Conservation (phyloP, 2,888 invertebrate genomes). For the Arctia plantaginis region DNA sequence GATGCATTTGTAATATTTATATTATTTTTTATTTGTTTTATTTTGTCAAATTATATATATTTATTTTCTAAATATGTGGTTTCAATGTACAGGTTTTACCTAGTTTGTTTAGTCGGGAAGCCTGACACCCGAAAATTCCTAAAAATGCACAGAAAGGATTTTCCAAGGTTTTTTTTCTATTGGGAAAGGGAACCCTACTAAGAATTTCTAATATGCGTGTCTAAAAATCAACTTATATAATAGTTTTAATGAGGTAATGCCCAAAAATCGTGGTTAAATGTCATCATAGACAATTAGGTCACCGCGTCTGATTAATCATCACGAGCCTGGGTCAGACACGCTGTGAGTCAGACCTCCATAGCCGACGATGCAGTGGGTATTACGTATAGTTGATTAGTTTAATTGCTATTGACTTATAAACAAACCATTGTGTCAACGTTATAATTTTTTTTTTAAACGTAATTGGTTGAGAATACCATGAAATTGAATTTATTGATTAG, state of each 20-base stretch:
- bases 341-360: conserved; percentile 6
- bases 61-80: too few species aligned
- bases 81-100: too few species aligned
- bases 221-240: neutral
- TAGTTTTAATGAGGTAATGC: conserved; percentile 4
- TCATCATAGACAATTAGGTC: conserved; percentile 20
- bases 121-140: too few species aligned
- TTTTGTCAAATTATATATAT: too few species aligned
- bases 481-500: too few species aligned
- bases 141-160: neutral
- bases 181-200: neutral
- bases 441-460: too few species aligned
- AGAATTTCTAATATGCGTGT: neutral
- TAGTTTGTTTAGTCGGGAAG: too few species aligned
- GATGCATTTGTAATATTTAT: too few species aligned
- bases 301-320: conserved; percentile 9
- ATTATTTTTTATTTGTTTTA: too few species aligned
- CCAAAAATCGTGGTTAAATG: conserved; percentile 8
- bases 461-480: too few species aligned
- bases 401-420: neutral
- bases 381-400: neutral
- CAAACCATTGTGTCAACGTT: neutral
- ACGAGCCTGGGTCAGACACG: conserved; percentile 8
- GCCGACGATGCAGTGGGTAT: neutral
- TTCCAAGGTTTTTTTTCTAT: neutral